A percentile compares a stretch with the other conserved stretches of the same genome.
Evolutionary conservation across 2,797 vertebrate species (phyloP).

Genomic region (Squalus acanthias): DNA sequence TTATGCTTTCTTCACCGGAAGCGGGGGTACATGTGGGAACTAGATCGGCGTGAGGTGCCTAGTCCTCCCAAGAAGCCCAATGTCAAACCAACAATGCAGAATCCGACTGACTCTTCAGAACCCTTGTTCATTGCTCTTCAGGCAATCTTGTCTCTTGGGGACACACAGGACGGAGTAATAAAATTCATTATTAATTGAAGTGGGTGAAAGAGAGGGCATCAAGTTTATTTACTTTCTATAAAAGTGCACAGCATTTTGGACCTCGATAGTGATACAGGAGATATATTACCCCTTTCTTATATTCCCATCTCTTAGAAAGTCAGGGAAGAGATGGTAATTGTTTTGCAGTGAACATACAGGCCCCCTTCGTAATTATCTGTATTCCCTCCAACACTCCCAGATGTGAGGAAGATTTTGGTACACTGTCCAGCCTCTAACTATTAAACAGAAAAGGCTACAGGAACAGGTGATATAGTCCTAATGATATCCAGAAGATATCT

Average conservation of each 20-base stretch:
- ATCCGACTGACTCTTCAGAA: not conserved
- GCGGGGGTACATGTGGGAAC: not conserved
- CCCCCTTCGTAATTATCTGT: not conserved
- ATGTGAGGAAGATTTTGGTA: not conserved
- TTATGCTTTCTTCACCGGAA: not conserved
- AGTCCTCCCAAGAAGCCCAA: not conserved
- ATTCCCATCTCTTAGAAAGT: not conserved
- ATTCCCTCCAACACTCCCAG: not conserved
- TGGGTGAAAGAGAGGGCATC: not conserved
- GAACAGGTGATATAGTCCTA: not conserved
- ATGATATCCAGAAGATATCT: not conserved
- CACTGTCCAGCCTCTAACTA: not conserved
- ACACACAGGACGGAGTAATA: not conserved
- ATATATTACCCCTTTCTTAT: too few relatives aligned
- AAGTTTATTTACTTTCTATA: not conserved
- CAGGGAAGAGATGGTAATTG: not conserved
- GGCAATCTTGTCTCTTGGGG: not conserved
- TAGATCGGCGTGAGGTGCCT: not conserved
- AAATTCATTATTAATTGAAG: not conserved
- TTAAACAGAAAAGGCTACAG: not conserved
- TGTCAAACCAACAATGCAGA: not conserved
- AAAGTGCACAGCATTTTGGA: not conserved
- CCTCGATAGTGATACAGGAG: not conserved
- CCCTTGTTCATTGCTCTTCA: not conserved
- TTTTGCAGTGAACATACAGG: not conserved